Conservation (phyloP, 2,113 vertebrate species). For the Arizona elegans region DNA sequence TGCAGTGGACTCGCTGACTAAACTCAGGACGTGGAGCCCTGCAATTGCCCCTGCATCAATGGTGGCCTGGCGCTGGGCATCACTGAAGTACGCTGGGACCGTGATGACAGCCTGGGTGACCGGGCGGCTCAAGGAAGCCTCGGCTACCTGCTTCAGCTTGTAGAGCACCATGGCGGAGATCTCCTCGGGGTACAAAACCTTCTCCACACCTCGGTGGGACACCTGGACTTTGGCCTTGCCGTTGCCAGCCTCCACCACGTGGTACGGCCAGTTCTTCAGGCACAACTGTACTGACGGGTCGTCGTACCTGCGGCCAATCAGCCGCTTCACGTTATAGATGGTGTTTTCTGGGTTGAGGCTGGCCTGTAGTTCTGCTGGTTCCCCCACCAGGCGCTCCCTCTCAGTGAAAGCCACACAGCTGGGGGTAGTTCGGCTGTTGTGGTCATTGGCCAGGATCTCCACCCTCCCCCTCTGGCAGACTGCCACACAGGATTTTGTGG, state of each 20-base stretch:
- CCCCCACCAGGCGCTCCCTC: conserved; percentile 84
- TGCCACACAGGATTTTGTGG: conserved; percentile 92
- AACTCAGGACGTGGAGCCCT: conserved; percentile 83
- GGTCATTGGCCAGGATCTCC: conserved; percentile 91
- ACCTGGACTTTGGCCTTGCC: conserved; percentile 85
- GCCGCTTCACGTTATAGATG: conserved; percentile 86
- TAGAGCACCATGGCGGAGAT: conserved; percentile 89
- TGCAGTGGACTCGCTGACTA: conserved; percentile 89
- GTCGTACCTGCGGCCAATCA: conserved; percentile 85
- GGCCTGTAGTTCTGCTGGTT: conserved; percentile 89
- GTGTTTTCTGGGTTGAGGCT: conserved; percentile 89
- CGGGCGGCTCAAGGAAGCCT: conserved; percentile 83
- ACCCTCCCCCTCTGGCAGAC: conserved; percentile 91
- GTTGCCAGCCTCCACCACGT: conserved; percentile 76
- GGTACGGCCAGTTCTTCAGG: conserved; percentile 89
- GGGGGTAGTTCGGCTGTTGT: conserved; percentile 88
- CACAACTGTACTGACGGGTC: conserved; percentile 85
- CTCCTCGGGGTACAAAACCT: conserved; percentile 84
- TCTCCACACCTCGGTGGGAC: conserved; percentile 84
- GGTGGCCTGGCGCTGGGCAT: conserved; percentile 89
- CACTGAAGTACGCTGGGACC: conserved; percentile 88
- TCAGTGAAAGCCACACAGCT: conserved; percentile 89
- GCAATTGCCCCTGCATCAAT: conserved; percentile 86
- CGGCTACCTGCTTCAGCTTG: conserved; percentile 91
- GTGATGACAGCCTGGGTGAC: conserved; percentile 85